phyloP scores from a whole-genome alignment of 2,113 vertebrate genomes.

The Hiodon tergisus region DNA sequence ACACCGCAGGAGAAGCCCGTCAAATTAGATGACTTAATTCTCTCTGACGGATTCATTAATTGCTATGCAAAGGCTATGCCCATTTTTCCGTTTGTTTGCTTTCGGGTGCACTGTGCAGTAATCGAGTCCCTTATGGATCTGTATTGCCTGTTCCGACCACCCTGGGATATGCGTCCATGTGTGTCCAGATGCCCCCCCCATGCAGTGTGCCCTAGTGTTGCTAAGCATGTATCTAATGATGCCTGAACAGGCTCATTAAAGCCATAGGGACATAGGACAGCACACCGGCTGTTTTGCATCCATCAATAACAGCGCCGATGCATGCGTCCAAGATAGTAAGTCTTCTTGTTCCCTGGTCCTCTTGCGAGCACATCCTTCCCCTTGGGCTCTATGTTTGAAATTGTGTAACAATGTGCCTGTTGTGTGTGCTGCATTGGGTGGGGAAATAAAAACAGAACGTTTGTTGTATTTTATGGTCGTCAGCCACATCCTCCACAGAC shows the following conservation, averaged over 20 bases:
- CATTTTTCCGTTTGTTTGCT: background rate
- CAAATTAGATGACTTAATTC: constrained; percentile 57
- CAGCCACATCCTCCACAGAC: background rate
- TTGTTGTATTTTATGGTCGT: background rate
- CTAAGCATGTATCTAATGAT: constrained; percentile 59
- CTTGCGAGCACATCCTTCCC: too few species aligned
- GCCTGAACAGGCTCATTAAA: constrained; percentile 43
- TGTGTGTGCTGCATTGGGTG: background rate
- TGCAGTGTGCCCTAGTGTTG: constrained; percentile 44
- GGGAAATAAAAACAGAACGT: background rate
- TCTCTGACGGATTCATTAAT: constrained; percentile 53
- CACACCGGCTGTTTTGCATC: too few species aligned
- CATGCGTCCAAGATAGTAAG: too few species aligned
- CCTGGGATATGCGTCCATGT: constrained; percentile 27
- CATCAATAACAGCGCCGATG: too few species aligned
- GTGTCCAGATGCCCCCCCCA: constrained; percentile 49
- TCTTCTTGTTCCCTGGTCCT: too few species aligned
- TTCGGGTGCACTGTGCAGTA: background rate
- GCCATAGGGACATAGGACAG: background rate
- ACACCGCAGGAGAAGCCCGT: constrained; percentile 44
- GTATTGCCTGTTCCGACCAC: constrained; percentile 27
- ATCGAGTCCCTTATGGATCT: background rate
- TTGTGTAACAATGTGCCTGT: background rate
- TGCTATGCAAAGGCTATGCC: constrained; percentile 24
- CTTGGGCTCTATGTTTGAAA: too few species aligned